Base-by-base conservation (phyloP, 2,797 vertebrate species). In the Otolemur crassicaudatus region DNA sequence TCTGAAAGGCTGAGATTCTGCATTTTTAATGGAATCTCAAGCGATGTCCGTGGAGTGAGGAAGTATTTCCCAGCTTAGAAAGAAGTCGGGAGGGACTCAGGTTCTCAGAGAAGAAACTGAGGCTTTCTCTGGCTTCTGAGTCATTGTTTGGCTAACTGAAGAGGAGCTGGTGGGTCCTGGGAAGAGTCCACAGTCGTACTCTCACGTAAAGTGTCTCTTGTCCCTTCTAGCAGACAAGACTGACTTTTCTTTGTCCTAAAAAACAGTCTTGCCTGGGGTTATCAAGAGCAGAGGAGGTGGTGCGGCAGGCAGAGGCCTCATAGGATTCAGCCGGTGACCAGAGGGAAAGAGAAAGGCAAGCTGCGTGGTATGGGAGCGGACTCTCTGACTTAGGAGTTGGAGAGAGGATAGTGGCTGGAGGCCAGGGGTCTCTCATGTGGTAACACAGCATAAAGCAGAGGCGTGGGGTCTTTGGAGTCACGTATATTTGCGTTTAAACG, bases 391-490 rank as follows among this genome's bases (percentile, higher is more conserved):
- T 31, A 77, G 56, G 29, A 83, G 40, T 63, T 76, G n/a, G 58
- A 70, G 72, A 56, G 29, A 60, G 34, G 79, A 46, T 7, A 1
- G 10, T 61, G 49, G 12, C 31, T 22, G 0, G 61, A 79, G 34
- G 70, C 27, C 34, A 23, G 14, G 3, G 6, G 14, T 65, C 46
- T 3, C 31, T 34, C 61, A 0, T 4, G 27, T 9, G 11, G 60
- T 0, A 0, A 56, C 1, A 5, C 2, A 13, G 23, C 27, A 34
- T 2, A 5, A 11, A 9, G 7, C 8, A 17, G 23, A 29, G 11
- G 34, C 7, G 6, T 3, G 7, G 80, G 25, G 8, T 29, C 25
- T 75, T 53, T 61, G 29, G 70, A 58, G 25, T 63, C 6, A 23
- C 25, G 23, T 19, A 12, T n/a, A 49, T 81, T 80, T 84, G 63